Conservation (phyloP, 2,113 vertebrate genomes). For the Dipodomys stephensi region DNA sequence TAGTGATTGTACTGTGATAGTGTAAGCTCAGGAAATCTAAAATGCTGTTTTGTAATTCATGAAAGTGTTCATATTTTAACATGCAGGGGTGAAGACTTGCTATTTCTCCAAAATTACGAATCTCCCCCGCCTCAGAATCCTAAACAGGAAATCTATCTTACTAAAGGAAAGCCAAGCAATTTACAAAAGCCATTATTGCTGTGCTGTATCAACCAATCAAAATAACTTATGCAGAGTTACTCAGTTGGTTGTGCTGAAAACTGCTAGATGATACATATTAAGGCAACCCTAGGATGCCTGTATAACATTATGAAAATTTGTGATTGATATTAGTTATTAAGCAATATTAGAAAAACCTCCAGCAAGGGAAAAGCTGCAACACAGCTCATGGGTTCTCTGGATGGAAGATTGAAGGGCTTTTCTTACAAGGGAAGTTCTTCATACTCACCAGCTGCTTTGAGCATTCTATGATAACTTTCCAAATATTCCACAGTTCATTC, state of each 20-base stretch:
- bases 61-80: conserved; percentile 36
- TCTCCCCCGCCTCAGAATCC: not conserved
- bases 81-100: not conserved
- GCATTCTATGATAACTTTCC: conserved; percentile 75
- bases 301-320: conserved; percentile 74
- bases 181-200: conserved; percentile 70
- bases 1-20: not conserved
- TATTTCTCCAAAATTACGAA: conserved; percentile 45
- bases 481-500: conserved; percentile 80
- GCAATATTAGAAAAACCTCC: conserved; percentile 80
- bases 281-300: conserved; percentile 74
- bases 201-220: conserved; percentile 64
- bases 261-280: conserved; percentile 71
- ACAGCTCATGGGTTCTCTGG: conserved; percentile 56
- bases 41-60: not conserved
- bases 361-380: conserved; percentile 68
- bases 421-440: conserved; percentile 77
- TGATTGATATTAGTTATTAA: conserved; percentile 84
- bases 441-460: conserved; percentile 73
- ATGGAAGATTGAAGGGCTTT: conserved; percentile 70
- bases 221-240: conserved; percentile 68
- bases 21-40: not conserved
- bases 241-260: conserved; percentile 74
- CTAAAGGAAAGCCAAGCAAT: conserved; percentile 60
- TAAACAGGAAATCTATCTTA: conserved; percentile 63